phyloP scores from a whole-genome alignment of 2,888 invertebrate species.

The Nomada fabriciana region DNA sequence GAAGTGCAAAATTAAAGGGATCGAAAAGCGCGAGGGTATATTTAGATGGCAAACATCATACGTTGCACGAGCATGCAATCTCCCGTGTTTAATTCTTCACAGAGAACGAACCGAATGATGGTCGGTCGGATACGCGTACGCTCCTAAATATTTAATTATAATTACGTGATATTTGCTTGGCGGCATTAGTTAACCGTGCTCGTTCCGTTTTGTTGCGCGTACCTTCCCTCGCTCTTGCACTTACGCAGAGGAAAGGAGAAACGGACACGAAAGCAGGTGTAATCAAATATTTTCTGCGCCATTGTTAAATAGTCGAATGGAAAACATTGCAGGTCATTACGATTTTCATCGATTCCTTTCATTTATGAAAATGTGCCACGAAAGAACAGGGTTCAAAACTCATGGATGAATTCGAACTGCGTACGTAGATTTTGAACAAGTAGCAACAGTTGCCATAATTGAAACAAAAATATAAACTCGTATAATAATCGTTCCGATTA shows the following conservation, averaged over 20 bases:
- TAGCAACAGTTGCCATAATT: no score
- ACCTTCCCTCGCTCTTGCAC: background rate
- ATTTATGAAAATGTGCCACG: no score
- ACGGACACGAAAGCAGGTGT: background rate
- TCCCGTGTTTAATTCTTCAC: constrained; percentile 42
- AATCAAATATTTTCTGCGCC: background rate
- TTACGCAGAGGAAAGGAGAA: background rate
- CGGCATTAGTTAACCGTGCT: constrained; percentile 21
- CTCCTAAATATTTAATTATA: constrained; percentile 45
- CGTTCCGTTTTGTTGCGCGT: background rate
- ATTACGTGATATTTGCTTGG: constrained; percentile 36
- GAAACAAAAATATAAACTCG: no score
- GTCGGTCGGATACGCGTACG: background rate
- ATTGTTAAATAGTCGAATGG: background rate
- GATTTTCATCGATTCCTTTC: no score
- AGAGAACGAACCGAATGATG: no score
- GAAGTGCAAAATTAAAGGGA: constrained; percentile 17
- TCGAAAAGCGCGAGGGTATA: constrained; percentile 4
- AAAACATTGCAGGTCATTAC: no score
- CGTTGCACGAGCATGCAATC: constrained; percentile 21
- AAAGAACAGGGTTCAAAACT: no score
- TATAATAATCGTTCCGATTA: no score
- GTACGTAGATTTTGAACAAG: no score
- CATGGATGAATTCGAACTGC: no score
- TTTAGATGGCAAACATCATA: constrained; percentile 38